These are phyloP conservation scores for Ectropis crepuscularia DNA, from an alignment of 2,888 invertebrate genomes.

Conservation along the genomic window DNA sequence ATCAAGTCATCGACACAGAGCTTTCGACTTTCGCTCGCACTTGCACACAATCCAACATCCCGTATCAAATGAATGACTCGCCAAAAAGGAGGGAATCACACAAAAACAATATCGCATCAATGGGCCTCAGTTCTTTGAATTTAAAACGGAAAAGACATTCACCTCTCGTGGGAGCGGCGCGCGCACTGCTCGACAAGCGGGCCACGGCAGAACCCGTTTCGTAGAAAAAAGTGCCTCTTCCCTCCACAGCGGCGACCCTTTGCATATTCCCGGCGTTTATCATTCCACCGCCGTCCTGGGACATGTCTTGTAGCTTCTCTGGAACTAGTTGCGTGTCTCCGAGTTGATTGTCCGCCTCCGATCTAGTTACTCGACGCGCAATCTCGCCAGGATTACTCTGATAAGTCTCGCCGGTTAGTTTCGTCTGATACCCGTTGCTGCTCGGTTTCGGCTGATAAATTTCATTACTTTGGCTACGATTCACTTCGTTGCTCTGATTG, in stretches of 20 bases:
- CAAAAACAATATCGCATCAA: conserved; percentile 32
- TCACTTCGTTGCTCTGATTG: conserved; percentile 40
- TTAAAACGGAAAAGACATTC: conserved; percentile 74
- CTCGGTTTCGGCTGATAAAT: conserved; percentile 19
- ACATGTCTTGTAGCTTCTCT: conserved; percentile 72
- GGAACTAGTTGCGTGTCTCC: conserved; percentile 76
- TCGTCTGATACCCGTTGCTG: conserved; percentile 27
- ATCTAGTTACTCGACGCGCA: conserved; percentile 49
- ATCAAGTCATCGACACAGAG: conserved; percentile 58
- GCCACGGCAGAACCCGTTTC: conserved; percentile 80
- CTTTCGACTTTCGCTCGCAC: conserved; percentile 67
- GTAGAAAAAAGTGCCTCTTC: conserved; percentile 86
- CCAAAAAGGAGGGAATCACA: conserved; percentile 42
- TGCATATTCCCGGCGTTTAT: conserved; percentile 76
- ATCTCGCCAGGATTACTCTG: conserved; percentile 49
- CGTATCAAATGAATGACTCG: conserved; percentile 29
- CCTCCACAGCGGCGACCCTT: conserved; percentile 78
- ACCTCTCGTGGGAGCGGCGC: conserved; percentile 77
- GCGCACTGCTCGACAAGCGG: conserved; percentile 86
- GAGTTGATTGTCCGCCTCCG: conserved; percentile 58
- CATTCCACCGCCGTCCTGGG: conserved; percentile 62
- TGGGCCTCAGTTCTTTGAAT: conserved; percentile 41
- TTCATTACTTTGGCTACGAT: conserved; percentile 17
- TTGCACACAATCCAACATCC: conserved; percentile 49
- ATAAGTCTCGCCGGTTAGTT: conserved; percentile 35